Base-by-base conservation (phyloP, 2,888 invertebrate species). In the Catonia carolina region DNA sequence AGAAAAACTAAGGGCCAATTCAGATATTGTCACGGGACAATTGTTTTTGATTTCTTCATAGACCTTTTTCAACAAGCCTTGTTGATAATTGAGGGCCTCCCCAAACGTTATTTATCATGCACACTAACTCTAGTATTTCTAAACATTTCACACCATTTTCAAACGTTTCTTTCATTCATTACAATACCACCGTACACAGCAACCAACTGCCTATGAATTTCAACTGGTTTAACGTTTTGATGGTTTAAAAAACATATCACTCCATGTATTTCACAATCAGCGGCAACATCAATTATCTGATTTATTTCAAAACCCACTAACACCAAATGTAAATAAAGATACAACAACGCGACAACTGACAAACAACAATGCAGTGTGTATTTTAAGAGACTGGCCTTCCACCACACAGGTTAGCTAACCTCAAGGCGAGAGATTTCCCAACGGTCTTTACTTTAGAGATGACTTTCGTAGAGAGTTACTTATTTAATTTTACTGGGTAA, bases 121-220 rank as follows among this genome's bases (percentile, higher is more conserved):
- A 10, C 37, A 37, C 12, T 37, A 37, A 37, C n/a, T n/a, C n/a
- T n/a, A n/a, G n/a, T n/a, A n/a, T 37, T 37, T 37, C 6, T 37
- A 37, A 37, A 37, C 37, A 5, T 37, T n/a, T 37, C 37, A 37
- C 37, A 37, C 17, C 37, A 37, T 37, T 37, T 37, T 37, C 37
- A 10, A 10, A 37, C 12, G 12, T 37, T 37, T 17, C 33, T 33
- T 37, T 37, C 12, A 37, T 37, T 37, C 37, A n/a, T 37, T 37
- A 37, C 37, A 37, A 5, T 37, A 37, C 12, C 37, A 15, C 37
- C 37, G 12, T 37, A 37, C 37, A 37, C 37, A 37, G 14, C 37
- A 37, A 37, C n/a, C 37, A 37, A 37, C 37, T 37, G 5, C 37
- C 37, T 37, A 37, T 37, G 4, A 37, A 37, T 37, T 37, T 37